Conservation (phyloP, 2,113 vertebrate species). For the Riparia riparia region DNA sequence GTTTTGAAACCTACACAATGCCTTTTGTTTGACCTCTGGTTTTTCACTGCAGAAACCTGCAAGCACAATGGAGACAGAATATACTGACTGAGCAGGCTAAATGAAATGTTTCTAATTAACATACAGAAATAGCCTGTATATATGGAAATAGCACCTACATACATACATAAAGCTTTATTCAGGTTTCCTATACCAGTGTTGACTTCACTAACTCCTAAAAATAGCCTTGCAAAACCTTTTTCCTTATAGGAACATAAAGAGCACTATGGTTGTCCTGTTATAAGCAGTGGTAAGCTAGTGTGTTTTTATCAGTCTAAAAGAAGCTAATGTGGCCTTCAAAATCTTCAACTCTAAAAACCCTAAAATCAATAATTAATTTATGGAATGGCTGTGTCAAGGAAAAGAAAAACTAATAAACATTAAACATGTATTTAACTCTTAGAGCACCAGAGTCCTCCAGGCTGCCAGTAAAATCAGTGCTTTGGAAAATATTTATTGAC, state of each 20-base stretch:
- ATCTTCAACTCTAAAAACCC: not conserved
- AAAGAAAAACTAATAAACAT: not conserved
- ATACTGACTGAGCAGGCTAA: not conserved
- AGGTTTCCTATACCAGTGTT: not conserved
- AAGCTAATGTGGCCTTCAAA: not conserved
- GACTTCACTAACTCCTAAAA: conserved; percentile 27
- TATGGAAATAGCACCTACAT: conserved; percentile 5
- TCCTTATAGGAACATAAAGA: not conserved
- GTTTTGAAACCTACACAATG: not conserved
- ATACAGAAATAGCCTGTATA: not conserved
- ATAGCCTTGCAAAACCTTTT: conserved; percentile 5
- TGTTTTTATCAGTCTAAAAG: not conserved
- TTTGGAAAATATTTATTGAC: not conserved
- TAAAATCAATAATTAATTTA: not conserved
- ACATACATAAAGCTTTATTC: not conserved
- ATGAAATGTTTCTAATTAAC: not conserved
- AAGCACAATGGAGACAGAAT: not conserved
- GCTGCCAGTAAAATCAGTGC: not conserved
- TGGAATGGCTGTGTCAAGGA: not conserved
- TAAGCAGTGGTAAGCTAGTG: not conserved
- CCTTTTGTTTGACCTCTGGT: not conserved
- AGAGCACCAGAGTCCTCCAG: not conserved
- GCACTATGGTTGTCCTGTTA: not conserved
- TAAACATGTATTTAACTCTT: conserved; percentile 29
- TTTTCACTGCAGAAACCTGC: not conserved